Evolutionary conservation across 2,797 vertebrate genomes (phyloP).

Genomic region (Pseudochirops corinnae): DNA sequence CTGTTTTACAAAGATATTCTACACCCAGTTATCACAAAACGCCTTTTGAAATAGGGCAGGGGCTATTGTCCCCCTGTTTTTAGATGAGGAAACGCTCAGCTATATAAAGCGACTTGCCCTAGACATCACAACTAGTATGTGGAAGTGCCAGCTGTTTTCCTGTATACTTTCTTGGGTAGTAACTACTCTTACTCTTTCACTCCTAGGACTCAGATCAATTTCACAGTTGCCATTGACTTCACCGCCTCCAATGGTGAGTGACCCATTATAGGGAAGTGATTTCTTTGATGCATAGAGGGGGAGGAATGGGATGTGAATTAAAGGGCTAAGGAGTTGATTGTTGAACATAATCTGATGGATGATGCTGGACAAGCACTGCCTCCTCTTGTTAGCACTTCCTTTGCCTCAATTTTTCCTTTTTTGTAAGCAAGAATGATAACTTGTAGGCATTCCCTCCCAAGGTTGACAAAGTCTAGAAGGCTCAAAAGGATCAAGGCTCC

Average conservation of each 20-base stretch:
- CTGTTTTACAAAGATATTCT: not conserved
- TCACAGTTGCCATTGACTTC: slow-evolving; percentile 98
- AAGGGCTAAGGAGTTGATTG: not conserved
- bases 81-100: not conserved
- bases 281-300: not conserved
- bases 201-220: slow-evolving; percentile 96
- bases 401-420: not conserved
- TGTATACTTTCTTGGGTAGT: slow-evolving; percentile 4
- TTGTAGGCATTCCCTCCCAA: not conserved
- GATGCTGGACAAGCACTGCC: not conserved
- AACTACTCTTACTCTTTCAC: not conserved
- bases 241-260: slow-evolving; percentile 97
- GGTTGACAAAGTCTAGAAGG: not conserved
- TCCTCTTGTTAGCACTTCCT: not conserved
- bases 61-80: not conserved
- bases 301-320: not conserved
- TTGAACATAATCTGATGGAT: not conserved
- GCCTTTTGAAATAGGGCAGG: not conserved
- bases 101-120: not conserved
- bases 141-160: not conserved
- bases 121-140: not conserved
- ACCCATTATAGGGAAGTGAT: slow-evolving; percentile 13
- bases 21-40: not conserved
- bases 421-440: not conserved
- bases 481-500: not conserved